A percentile compares a stretch with the other conserved stretches of the same genome.
phyloP scores from a whole-genome alignment of 2,113 vertebrate genomes.

The Cricetomys ansorgei region DNA sequence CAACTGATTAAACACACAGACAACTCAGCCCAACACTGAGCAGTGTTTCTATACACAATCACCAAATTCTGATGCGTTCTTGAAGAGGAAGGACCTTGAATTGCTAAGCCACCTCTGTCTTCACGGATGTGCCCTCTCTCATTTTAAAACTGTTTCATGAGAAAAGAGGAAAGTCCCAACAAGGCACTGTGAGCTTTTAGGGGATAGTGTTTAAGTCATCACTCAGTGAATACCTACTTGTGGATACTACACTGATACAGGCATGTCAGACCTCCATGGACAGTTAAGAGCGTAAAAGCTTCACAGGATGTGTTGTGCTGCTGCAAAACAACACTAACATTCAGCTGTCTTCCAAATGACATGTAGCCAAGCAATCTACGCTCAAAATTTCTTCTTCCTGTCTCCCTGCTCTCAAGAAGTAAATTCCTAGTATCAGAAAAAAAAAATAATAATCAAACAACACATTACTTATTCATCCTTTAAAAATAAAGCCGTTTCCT shows the following conservation, averaged over 20 bases:
- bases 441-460: conserved; percentile 46
- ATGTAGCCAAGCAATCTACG: not conserved
- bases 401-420: not conserved
- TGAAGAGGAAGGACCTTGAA: conserved; percentile 48
- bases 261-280: conserved; percentile 20
- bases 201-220: conserved; percentile 7
- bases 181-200: conserved; percentile 76
- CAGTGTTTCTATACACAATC: conserved; percentile 26
- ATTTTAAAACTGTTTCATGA: conserved; percentile 62
- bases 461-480: not conserved
- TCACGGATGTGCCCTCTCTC: conserved; percentile 36
- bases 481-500: conserved; percentile 3
- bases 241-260: conserved; percentile 34
- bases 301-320: not conserved
- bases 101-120: conserved; percentile 19
- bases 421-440: conserved; percentile 27
- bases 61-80: conserved; percentile 53
- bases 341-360: conserved; percentile 22
- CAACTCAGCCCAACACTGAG: conserved; percentile 7
- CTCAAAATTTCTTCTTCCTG: not conserved
- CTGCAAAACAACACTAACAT: conserved; percentile 29
- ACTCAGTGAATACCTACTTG: conserved; percentile 54
- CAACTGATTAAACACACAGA: not conserved
- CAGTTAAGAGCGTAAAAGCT: not conserved
- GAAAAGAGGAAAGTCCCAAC: conserved; percentile 48